A percentile compares a stretch with the other conserved stretches of the same genome.
Evolutionary conservation across 1,140 invertebrate genomes (phyloP).

Genomic region (Acromyrmex charruanus): DNA sequence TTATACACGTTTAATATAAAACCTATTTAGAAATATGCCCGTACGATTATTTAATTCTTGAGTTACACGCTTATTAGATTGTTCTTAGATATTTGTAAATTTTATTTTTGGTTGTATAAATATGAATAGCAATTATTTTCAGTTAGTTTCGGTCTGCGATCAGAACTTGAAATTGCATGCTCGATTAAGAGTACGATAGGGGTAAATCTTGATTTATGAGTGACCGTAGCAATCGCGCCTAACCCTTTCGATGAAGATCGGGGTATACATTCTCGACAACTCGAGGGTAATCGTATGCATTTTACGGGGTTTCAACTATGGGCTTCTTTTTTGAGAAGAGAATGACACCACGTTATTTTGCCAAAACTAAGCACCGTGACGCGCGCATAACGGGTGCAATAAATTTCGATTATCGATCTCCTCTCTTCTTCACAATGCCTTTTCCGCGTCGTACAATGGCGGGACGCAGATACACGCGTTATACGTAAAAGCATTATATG

Average conservation of each 20-base stretch:
- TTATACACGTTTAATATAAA: neutral
- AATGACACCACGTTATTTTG: slow-evolving; percentile 63
- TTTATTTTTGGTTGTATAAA: slow-evolving; percentile 17
- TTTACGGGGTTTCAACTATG: slow-evolving; percentile 76
- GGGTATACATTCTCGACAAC: slow-evolving; percentile 61
- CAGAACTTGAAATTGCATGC: slow-evolving; percentile 68
- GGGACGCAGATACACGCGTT: slow-evolving; percentile 67
- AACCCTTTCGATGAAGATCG: slow-evolving; percentile 76
- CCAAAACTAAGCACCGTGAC: slow-evolving; percentile 79
- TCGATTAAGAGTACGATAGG: slow-evolving; percentile 70
- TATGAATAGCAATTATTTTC: slow-evolving; percentile 12
- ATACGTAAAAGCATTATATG: slow-evolving; percentile 71
- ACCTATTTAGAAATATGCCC: neutral
- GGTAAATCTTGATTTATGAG: slow-evolving; percentile 79
- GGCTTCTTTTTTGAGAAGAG: slow-evolving; percentile 22
- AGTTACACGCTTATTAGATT: neutral
- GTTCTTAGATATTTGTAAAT: neutral
- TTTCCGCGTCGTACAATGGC: slow-evolving; percentile 70
- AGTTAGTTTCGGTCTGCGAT: neutral
- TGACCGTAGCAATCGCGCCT: slow-evolving; percentile 67
- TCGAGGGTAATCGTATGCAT: slow-evolving; percentile 83
- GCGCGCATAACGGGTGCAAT: slow-evolving; percentile 80
- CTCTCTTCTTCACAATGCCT: slow-evolving; percentile 64
- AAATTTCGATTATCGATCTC: slow-evolving; percentile 81
- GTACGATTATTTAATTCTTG: neutral